phyloP scores from a whole-genome alignment of 2,797 vertebrate species.

The Malurus leucopterus region DNA sequence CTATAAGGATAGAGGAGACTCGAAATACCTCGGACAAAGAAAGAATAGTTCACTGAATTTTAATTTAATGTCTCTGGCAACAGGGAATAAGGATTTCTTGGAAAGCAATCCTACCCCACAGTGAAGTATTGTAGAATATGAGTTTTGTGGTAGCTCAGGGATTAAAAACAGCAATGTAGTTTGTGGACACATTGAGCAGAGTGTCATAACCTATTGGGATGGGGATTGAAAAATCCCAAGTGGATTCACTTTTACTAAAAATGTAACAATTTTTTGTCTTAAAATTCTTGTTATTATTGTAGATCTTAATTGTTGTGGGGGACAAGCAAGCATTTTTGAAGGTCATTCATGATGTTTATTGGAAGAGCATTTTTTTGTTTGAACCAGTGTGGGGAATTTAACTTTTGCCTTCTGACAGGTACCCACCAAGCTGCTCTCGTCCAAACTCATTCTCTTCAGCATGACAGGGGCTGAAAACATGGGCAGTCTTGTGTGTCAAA shows the following conservation, averaged over 20 bases:
- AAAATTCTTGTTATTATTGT: background rate
- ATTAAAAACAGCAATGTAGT: background rate
- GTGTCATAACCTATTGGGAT: background rate
- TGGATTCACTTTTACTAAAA: background rate
- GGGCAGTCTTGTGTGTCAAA: fast-evolving
- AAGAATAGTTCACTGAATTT: background rate
- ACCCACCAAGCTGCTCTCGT: background rate
- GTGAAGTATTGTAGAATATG: background rate
- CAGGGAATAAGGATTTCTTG: background rate
- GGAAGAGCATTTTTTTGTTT: background rate
- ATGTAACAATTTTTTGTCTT: background rate
- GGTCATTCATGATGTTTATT: background rate
- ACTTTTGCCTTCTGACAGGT: background rate
- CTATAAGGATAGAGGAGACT: background rate
- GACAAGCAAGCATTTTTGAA: background rate
- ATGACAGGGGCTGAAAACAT: fast-evolving
- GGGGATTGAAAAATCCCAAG: background rate
- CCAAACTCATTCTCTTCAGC: background rate
- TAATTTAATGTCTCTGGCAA: background rate
- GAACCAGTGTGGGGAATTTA: background rate
- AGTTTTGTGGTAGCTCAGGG: background rate
- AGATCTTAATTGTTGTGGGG: background rate
- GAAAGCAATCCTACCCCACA: background rate
- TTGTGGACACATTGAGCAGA: background rate
- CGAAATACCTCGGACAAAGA: background rate